These are phyloP conservation scores for Octopus sinensis DNA, from an alignment of 1,140 invertebrate genomes.

Conservation along the genomic window DNA sequence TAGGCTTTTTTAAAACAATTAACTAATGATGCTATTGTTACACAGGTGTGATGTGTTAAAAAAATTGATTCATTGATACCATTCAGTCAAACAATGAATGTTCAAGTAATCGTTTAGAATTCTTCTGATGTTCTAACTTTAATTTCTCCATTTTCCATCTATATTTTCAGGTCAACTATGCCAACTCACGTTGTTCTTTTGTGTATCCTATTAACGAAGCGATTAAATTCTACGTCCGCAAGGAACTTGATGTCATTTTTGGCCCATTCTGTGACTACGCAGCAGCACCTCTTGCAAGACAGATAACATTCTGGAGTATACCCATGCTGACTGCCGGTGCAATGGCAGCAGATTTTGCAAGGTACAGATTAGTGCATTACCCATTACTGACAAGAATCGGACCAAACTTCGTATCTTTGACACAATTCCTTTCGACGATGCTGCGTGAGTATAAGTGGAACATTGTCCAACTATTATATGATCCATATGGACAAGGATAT, in stretches of 20 bases:
- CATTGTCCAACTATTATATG: slow-evolving; percentile 70
- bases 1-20: no score
- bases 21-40: no score
- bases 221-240: slow-evolving; percentile 40
- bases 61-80: no score
- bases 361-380: slow-evolving; percentile 60
- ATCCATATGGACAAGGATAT: slow-evolving; percentile 64
- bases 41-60: no score
- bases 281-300: slow-evolving; percentile 82
- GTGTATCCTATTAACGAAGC: slow-evolving; percentile 42
- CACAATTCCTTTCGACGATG: slow-evolving; percentile 67
- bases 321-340: slow-evolving; percentile 83
- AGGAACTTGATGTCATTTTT: slow-evolving; percentile 73
- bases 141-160: no score
- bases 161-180: slow-evolving; percentile 32
- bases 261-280: slow-evolving; percentile 90
- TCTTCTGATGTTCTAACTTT: no score
- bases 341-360: slow-evolving; percentile 74
- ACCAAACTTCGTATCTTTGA: slow-evolving; percentile 75
- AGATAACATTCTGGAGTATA: slow-evolving; percentile 74
- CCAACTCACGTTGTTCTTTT: slow-evolving; percentile 40
- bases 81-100: no score
- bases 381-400: slow-evolving; percentile 80
- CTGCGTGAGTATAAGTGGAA: slow-evolving; percentile 66
- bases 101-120: no score